Percentiles rank a stretch among this genome's conserved stretches.
These are phyloP conservation scores for Crenichthys baileyi DNA, from an alignment of 2,797 vertebrate genomes.

Conservation along the genomic window DNA sequence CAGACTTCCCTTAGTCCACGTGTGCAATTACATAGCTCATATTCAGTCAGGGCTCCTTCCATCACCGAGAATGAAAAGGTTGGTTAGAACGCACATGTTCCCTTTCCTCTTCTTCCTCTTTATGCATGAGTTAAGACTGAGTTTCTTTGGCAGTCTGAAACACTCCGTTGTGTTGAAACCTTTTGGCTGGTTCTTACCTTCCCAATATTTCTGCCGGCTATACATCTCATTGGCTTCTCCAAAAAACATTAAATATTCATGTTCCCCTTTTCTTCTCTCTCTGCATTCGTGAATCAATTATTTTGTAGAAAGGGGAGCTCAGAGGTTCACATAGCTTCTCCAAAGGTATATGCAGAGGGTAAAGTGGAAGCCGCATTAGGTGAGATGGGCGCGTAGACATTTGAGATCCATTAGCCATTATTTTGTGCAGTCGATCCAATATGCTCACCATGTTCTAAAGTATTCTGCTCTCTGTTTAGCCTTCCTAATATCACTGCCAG, in stretches of 20 bases:
- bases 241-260: conserved; percentile 71
- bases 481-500: conserved; percentile 29
- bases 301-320: conserved; percentile 25
- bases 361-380: conserved; percentile 38
- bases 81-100: conserved; percentile 55
- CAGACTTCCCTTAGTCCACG: conserved; percentile 25
- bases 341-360: conserved; percentile 30
- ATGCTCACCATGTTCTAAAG: conserved; percentile 52
- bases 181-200: conserved; percentile 60
- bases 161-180: conserved; percentile 42
- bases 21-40: conserved; percentile 47
- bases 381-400: conserved; percentile 44
- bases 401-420: conserved; percentile 66
- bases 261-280: conserved; percentile 35
- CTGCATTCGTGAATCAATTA: conserved; percentile 57
- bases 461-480: conserved; percentile 53
- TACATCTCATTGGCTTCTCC: conserved; percentile 49
- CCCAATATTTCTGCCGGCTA: conserved; percentile 49
- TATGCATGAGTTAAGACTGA: conserved; percentile 64
- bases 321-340: conserved; percentile 26
- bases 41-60: conserved; percentile 49
- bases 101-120: conserved; percentile 61
- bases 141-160: conserved; percentile 53
- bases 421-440: conserved; percentile 39
- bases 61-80: conserved; percentile 54